Percentiles rank a stretch among this genome's conserved stretches.
phyloP scores from a whole-genome alignment of 2,888 invertebrate genomes.

The Ormia ochracea region DNA sequence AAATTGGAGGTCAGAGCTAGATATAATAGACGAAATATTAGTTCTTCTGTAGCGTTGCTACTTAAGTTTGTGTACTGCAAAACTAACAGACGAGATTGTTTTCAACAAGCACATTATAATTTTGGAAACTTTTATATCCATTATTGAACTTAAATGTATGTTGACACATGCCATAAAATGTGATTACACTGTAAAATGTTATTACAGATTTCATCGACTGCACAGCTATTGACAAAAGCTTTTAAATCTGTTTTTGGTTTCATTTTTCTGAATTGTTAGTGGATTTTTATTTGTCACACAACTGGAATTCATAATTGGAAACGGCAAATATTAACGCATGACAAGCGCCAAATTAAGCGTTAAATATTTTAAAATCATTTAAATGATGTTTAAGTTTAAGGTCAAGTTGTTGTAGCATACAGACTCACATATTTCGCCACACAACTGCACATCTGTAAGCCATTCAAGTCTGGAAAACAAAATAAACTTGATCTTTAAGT shows the following conservation, averaged over 20 bases:
- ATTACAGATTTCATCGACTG: neutral
- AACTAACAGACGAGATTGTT: neutral
- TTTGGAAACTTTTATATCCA: neutral
- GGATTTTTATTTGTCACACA: neutral
- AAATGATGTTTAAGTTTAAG: conserved; percentile 40
- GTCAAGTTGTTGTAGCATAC: conserved; percentile 30
- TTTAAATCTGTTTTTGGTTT: conserved; percentile 21
- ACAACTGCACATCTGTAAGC: neutral
- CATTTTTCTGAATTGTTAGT: neutral
- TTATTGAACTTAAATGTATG: conserved; percentile 43
- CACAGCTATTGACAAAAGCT: conserved; percentile 22
- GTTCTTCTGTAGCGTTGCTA: neutral
- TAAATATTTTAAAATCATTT: conserved; percentile 42
- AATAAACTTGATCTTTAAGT: conserved; percentile 29
- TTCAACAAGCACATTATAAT: neutral
- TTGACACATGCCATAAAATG: conserved; percentile 49
- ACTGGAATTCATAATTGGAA: conserved; percentile 11
- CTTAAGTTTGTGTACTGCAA: neutral
- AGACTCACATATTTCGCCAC: neutral
- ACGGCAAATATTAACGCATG: conserved; percentile 27
- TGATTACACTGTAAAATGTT: conserved; percentile 18
- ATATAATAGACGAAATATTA: too few species aligned
- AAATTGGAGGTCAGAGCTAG: too few species aligned
- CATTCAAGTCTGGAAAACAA: neutral
- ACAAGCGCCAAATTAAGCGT: conserved; percentile 33